Conservation (phyloP, 2,797 vertebrate genomes). For the Enteromius treurensis region DNA sequence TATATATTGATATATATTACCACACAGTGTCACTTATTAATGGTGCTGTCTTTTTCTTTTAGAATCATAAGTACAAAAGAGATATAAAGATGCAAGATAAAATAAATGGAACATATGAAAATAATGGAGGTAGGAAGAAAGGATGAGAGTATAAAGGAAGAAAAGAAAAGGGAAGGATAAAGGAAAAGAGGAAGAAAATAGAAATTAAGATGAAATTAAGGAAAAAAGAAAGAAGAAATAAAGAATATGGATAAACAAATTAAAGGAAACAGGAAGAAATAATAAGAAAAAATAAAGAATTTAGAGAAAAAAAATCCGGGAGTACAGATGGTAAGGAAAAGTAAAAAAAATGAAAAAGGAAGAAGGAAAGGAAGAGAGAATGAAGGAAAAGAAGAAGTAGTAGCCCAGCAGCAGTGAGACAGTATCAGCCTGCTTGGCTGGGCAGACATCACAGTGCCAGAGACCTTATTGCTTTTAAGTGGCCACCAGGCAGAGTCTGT, state of each 20-base stretch:
- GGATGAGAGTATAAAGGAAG: too few species aligned
- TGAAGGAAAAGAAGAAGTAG: conserved; percentile 1
- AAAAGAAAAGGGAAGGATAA: neutral
- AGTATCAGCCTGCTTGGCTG: conserved; percentile 16
- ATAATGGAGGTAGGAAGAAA: neutral
- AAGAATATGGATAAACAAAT: neutral
- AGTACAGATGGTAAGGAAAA: neutral
- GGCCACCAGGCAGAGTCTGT: conserved; percentile 54
- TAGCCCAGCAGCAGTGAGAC: conserved; percentile 14
- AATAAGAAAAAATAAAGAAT: neutral
- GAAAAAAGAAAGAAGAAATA: neutral
- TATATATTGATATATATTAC: conserved; percentile 17
- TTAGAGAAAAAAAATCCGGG: neutral
- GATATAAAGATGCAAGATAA: neutral
- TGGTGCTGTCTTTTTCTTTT: conserved; percentile 7
- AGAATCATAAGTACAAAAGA: neutral
- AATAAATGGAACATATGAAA: neutral
- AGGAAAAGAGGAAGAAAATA: neutral
- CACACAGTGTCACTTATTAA: neutral
- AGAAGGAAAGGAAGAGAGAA: neutral
- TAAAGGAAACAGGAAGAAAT: neutral
- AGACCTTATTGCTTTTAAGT: conserved; percentile 57
- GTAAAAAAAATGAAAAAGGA: neutral
- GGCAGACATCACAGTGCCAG: conserved; percentile 44
- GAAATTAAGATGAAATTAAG: neutral